Conservation (phyloP, 2,113 vertebrate species). For the Chascanopsetta lugubris region DNA sequence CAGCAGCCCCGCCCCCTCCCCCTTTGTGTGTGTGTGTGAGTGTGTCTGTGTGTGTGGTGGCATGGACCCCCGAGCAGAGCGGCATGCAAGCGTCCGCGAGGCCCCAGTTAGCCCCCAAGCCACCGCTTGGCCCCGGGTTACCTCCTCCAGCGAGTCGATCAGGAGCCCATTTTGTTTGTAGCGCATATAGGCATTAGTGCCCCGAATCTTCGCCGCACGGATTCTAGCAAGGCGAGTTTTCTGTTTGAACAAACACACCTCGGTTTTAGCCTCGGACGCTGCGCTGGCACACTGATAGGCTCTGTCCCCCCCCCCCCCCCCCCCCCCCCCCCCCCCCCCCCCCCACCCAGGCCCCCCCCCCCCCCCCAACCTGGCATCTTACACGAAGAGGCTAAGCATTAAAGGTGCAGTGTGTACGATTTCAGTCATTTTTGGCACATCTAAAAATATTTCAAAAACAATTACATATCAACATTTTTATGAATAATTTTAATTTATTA, state of each 20-base stretch:
- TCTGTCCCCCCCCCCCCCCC: constrained; percentile 55
- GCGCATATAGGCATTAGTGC: constrained; percentile 96
- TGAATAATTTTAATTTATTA: no score
- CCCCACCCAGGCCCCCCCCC: constrained; percentile 57
- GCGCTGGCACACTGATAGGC: constrained; percentile 68
- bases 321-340: constrained; percentile 55
- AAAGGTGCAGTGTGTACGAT: no score
- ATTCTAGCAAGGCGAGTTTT: constrained; percentile 97
- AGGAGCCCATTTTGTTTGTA: constrained; percentile 97
- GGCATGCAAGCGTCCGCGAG: constrained; percentile 73
- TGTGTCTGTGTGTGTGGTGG: constrained; percentile 53
- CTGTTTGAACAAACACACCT: constrained; percentile 86
- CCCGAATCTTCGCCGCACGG: constrained; percentile 93
- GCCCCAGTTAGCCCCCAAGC: constrained; percentile 67
- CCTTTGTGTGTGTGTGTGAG: constrained; percentile 47
- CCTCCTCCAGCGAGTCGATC: constrained; percentile 91
- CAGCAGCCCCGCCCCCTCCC: constrained; percentile 51
- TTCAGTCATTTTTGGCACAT: no score
- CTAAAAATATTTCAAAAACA: no score
- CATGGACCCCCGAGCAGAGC: constrained; percentile 70
- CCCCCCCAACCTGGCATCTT: constrained; percentile 63
- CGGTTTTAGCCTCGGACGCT: constrained; percentile 76
- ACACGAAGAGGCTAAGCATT: constrained; percentile 38
- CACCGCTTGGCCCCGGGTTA: constrained; percentile 75
- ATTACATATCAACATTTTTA: no score